Evolutionary conservation across 2,113 vertebrate species (phyloP).

Genomic region (Solea senegalensis): DNA sequence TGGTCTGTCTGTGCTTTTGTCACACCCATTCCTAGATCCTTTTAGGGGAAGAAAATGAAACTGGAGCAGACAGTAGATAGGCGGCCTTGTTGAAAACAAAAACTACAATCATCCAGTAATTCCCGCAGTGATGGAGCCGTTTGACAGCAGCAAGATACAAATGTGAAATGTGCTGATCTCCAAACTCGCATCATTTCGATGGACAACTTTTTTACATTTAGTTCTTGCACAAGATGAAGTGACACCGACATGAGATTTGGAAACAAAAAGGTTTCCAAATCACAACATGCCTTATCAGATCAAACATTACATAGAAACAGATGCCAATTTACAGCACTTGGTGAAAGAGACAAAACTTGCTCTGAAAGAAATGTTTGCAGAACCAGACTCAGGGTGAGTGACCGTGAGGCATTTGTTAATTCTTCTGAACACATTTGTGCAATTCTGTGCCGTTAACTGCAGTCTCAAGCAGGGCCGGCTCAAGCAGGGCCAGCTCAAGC

Average conservation of each 20-base stretch:
- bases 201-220: background rate
- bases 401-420: too few species aligned
- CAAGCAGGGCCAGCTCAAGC: too few species aligned
- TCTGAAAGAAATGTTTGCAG: too few species aligned
- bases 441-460: too few species aligned
- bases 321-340: too few species aligned
- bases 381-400: too few species aligned
- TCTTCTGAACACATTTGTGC: too few species aligned
- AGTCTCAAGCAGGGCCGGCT: too few species aligned
- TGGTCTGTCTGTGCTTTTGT: constrained; percentile 28
- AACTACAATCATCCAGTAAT: background rate
- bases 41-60: constrained; percentile 28
- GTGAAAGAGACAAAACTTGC: too few species aligned
- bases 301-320: too few species aligned
- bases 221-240: constrained; percentile 6
- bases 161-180: background rate
- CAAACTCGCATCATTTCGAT: background rate
- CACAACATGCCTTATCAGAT: background rate
- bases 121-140: background rate
- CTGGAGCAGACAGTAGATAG: constrained; percentile 35
- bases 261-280: background rate
- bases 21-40: constrained; percentile 37
- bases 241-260: background rate
- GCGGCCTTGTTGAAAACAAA: constrained; percentile 28
- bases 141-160: background rate